Evolutionary conservation across 2,888 invertebrate species (phyloP), one percentile per base, ranked within the genome.

Genomic region (Macrosiphum euphorbiae): DNA sequence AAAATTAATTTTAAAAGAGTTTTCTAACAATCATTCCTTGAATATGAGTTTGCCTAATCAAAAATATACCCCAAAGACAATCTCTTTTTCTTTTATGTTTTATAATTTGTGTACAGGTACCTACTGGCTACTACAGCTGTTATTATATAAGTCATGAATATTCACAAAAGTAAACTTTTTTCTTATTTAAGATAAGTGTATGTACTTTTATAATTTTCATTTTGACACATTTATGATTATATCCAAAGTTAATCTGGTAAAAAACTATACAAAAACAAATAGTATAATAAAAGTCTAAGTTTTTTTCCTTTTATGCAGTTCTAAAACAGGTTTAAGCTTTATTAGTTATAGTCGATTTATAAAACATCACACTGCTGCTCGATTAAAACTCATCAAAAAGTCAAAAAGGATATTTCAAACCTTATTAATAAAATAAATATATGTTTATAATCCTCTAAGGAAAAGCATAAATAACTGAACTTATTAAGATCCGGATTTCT

Each of bases 211-310:
- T 91, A 47, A 84, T 52, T 86, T 86, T 86, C 58, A 58, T 87
- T 87, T 58, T 87, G 10, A 16, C 67, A 88, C 67, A 28, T 92
- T 88, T 88, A 92, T 92, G 92, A 88, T 92, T 50, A 92, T 92
- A 67, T 92, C 88, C 88, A 92, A 92, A 92, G 87, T 92, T 92
- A 88, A 50, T 88, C 35, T 67, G 67, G 88, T 28, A 50, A 88
- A 88, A 87, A 92, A 92, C 58, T 41, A 50, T 92, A 88, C 44
- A 67, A 50, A 88, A 88, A 92, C 67, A 92, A 88, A 92, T 88
- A 92, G 88, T 52, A 52, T 52, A 88, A 92, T 92, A 92, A 92
- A 92, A 92, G 52, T 52, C 26, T 24, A 10, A 67, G 11, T 28
- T 87, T 92, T 78, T 67, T 67, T 87, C 52, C 24, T 58, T 20